A percentile compares a stretch with the other conserved stretches of the same genome.
phyloP scores from a whole-genome alignment of 2,888 invertebrate genomes.

The Xylota segnis region DNA sequence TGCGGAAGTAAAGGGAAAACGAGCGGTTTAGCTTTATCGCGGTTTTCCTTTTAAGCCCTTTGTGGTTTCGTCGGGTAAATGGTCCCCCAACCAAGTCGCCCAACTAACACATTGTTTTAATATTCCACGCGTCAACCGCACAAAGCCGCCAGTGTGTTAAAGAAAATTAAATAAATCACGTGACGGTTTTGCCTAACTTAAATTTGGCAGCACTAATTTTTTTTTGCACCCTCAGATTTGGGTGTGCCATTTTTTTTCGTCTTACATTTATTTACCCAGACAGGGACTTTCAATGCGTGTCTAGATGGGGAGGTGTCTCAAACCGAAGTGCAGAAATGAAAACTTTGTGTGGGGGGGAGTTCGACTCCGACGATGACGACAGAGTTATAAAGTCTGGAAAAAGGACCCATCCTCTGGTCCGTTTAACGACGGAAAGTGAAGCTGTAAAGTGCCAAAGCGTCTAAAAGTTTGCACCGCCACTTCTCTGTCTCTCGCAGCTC shows the following conservation, averaged over 20 bases:
- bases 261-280: conserved; percentile 58
- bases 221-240: conserved; percentile 16
- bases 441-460: conserved; percentile 75
- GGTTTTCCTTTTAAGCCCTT: conserved; percentile 71
- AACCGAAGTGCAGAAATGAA: neutral
- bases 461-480: conserved; percentile 71
- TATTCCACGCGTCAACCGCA: conserved; percentile 66
- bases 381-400: conserved; percentile 61
- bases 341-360: conserved; percentile 14
- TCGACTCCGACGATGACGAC: conserved; percentile 31
- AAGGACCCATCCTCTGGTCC: conserved; percentile 50
- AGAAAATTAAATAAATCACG: conserved; percentile 70
- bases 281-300: conserved; percentile 61
- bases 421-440: conserved; percentile 71
- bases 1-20: conserved; percentile 74
- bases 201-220: conserved; percentile 72
- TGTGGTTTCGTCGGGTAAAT: conserved; percentile 67
- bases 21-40: conserved; percentile 75
- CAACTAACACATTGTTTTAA: conserved; percentile 62
- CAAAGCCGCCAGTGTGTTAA: conserved; percentile 48
- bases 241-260: conserved; percentile 35
- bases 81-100: conserved; percentile 2
- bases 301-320: conserved; percentile 42
- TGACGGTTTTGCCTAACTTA: conserved; percentile 35
- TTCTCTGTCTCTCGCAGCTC: conserved; percentile 30